Conservation (phyloP, 2,888 invertebrate genomes). For the Eugnorisma glareosa region DNA sequence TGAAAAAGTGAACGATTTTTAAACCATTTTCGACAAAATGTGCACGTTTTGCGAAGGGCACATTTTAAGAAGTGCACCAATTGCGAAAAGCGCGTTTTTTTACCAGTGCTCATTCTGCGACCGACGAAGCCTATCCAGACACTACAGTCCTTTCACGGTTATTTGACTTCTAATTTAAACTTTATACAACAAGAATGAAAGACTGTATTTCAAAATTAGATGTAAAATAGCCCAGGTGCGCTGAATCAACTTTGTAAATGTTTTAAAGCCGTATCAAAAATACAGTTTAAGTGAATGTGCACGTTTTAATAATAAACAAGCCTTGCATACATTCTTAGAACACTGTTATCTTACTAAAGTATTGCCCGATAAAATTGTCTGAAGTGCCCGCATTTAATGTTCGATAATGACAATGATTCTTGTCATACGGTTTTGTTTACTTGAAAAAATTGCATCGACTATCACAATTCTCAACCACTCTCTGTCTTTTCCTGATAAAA, state of each 20-base stretch:
- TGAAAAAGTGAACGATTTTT: background rate
- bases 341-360: conserved; percentile 4
- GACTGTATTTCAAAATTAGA: background rate
- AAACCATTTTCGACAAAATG: too few relatives aligned
- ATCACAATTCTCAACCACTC: conserved; percentile 6
- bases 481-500: conserved; percentile 9
- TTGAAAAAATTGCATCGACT: background rate
- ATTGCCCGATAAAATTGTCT: conserved; percentile 8
- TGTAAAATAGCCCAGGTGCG: too few relatives aligned
- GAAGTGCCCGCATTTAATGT: background rate
- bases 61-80: background rate
- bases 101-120: background rate
- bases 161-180: background rate
- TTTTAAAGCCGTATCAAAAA: background rate
- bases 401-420: background rate
- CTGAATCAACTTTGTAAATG: too few relatives aligned
- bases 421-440: background rate
- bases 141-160: background rate
- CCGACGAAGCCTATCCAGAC: too few relatives aligned
- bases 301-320: conserved; percentile 25
- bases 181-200: background rate
- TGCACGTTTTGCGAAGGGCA: too few relatives aligned
- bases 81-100: background rate
- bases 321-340: conserved; percentile 11
- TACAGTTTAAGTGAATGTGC: conserved; percentile 14